These are phyloP conservation scores for Myiagra hebetior DNA, from an alignment of 2,113 vertebrate genomes.

Conservation along the genomic window DNA sequence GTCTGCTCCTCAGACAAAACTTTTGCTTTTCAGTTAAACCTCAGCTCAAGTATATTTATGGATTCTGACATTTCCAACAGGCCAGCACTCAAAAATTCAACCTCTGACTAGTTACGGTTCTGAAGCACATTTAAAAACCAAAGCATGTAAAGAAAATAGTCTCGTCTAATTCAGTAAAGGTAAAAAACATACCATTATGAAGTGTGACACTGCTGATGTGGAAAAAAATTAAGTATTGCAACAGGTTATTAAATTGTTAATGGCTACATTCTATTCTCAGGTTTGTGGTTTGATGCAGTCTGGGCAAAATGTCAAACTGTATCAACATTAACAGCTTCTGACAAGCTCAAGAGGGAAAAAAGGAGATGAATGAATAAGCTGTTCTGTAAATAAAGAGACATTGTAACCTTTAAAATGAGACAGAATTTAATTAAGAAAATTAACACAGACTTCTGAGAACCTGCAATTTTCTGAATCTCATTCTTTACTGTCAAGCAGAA, in stretches of 20 bases:
- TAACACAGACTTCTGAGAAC: slow-evolving; percentile 26
- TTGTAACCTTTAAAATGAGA: slow-evolving; percentile 34
- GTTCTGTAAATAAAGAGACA: slow-evolving; percentile 54
- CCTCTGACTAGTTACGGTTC: background rate
- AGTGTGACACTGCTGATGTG: slow-evolving; percentile 26
- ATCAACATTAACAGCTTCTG: slow-evolving; percentile 59
- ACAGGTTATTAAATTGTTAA: slow-evolving; percentile 68
- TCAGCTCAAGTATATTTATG: background rate
- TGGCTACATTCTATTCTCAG: slow-evolving; percentile 48
- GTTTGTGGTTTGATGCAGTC: slow-evolving; percentile 53
- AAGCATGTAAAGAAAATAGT: background rate
- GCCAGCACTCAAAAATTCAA: background rate
- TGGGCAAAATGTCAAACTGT: slow-evolving; percentile 52
- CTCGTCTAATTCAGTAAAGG: slow-evolving; percentile 16
- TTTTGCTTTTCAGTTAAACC: background rate
- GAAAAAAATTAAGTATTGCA: slow-evolving; percentile 41
- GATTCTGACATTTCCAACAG: slow-evolving; percentile 12
- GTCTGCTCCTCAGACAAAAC: background rate
- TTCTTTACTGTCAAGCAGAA: background rate
- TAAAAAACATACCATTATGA: slow-evolving; percentile 28
- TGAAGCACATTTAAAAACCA: background rate
- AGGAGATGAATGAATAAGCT: slow-evolving; percentile 32
- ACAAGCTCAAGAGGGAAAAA: background rate
- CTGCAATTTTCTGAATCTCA: background rate
- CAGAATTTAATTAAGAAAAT: slow-evolving; percentile 55